Conservation (phyloP, 2,888 invertebrate species). For the Euclidia mi region DNA sequence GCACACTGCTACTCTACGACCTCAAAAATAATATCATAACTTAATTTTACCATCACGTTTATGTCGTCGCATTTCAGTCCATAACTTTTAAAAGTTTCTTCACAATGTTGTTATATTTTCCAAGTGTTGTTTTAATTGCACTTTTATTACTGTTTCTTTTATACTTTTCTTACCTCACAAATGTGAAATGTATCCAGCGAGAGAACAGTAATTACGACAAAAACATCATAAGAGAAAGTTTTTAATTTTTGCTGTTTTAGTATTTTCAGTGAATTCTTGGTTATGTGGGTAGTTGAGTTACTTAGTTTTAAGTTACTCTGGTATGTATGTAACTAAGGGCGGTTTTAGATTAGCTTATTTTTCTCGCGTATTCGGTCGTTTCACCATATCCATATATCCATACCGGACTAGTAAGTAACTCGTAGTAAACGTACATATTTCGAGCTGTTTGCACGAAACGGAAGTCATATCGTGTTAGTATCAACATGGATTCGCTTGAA, state of each 20-base stretch:
- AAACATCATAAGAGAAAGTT: slow-evolving; percentile 41
- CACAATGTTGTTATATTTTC: slow-evolving; percentile 25
- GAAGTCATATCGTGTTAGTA: no score
- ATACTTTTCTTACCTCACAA: slow-evolving; percentile 37
- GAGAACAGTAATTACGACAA: slow-evolving; percentile 51
- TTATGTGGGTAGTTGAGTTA: background rate
- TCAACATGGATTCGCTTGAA: no score
- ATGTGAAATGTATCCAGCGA: slow-evolving; percentile 49
- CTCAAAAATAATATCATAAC: background rate
- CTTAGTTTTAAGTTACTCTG: background rate
- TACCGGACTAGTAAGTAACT: no score
- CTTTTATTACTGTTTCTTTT: slow-evolving; percentile 49
- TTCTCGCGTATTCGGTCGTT: no score
- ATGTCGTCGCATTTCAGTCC: background rate
- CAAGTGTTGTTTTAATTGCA: slow-evolving; percentile 47
- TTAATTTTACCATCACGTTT: background rate
- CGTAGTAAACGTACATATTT: no score
- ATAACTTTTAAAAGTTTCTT: slow-evolving; percentile 11
- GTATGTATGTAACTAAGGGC: no score
- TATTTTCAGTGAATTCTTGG: slow-evolving; percentile 4
- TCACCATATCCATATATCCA: no score
- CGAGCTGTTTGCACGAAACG: no score
- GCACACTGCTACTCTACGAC: background rate
- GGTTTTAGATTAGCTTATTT: no score
- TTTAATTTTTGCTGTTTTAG: slow-evolving; percentile 27